phyloP scores from a whole-genome alignment of 2,113 vertebrate species.

The Thamnophis sirtalis region DNA sequence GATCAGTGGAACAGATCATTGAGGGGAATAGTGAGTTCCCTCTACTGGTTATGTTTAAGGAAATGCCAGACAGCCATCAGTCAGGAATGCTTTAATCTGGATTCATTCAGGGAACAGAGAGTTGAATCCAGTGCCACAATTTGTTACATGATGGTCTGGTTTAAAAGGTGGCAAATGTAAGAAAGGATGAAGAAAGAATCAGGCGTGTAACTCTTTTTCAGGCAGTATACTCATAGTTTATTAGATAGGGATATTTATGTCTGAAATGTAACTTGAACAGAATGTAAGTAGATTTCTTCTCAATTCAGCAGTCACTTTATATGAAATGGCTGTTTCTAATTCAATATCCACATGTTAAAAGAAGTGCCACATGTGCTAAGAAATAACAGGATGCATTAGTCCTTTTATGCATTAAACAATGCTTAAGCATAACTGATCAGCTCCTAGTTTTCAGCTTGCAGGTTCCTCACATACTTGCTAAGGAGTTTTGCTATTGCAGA shows the following conservation, averaged over 20 bases:
- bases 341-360: not conserved
- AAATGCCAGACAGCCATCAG: not conserved
- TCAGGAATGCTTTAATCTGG: not conserved
- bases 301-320: not conserved
- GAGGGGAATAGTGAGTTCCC: not conserved
- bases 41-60: not conserved
- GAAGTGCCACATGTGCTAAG: not conserved
- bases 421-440: not conserved
- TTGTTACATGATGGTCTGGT: not conserved
- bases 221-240: not conserved
- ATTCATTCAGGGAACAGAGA: not conserved
- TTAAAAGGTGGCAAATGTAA: not conserved
- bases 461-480: not conserved
- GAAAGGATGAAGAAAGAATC: not conserved
- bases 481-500: slow-evolving; percentile 20
- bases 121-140: not conserved
- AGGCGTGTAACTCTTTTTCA: not conserved
- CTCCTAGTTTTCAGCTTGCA: fast-evolving
- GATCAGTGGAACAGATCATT: not conserved
- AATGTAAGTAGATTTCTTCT: not conserved
- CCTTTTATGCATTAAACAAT: not conserved
- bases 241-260: not conserved
- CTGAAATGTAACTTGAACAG: not conserved
- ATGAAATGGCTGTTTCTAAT: not conserved
- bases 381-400: not conserved